Base-by-base conservation (phyloP, 2,113 vertebrate species). In the Egretta garzetta region DNA sequence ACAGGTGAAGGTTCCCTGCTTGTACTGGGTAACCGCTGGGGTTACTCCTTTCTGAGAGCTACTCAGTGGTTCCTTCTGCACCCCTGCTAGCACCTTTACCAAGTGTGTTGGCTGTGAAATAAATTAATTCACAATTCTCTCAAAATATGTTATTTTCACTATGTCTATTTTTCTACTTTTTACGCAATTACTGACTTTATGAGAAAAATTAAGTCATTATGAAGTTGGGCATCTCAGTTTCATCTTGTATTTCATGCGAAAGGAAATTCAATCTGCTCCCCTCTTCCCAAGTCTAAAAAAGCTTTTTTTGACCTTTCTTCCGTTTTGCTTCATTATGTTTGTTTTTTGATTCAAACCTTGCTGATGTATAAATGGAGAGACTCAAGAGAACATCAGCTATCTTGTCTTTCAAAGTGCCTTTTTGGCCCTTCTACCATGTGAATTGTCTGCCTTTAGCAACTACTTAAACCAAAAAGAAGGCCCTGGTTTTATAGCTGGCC, bases 181-280 rank as follows among this genome's bases (percentile, higher is more conserved):
- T 49, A 39, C 26, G 27, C 3, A 59, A 28, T 43, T 73, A 43
- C 2, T 67, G 21, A 33, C 30, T 77, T 85, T 5, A 63, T 26
- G 27, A 89, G 49, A 79, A 59, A 68, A 79, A 58, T 8, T 5
- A 74, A 30, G 11, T 70, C 22, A n/a, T 53, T 50, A 74, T 0
- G 1, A 73, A 60, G 19, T 50, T 39, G 39, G 75, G 50, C 41
- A 59, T 71, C 81, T 50, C 59, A 68, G 17, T 58, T 88, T 62
- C 24, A 28, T 73, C 50, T 75, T 1, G 0, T 59, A 47, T 70
- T 58, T 55, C 50, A 55, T 9, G 33, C 0, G 1, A 70, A 77
- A 53, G 14, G 28, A 37, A 81, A 79, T 24, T 81, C 60, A 41
- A 30, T 74, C 39, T 23, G 20, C 28, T 74, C 26, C 47, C n/a